Percentiles rank a stretch among this genome's conserved stretches.
phyloP scores from a whole-genome alignment of 2,113 vertebrate species.

The Zeus faber region DNA sequence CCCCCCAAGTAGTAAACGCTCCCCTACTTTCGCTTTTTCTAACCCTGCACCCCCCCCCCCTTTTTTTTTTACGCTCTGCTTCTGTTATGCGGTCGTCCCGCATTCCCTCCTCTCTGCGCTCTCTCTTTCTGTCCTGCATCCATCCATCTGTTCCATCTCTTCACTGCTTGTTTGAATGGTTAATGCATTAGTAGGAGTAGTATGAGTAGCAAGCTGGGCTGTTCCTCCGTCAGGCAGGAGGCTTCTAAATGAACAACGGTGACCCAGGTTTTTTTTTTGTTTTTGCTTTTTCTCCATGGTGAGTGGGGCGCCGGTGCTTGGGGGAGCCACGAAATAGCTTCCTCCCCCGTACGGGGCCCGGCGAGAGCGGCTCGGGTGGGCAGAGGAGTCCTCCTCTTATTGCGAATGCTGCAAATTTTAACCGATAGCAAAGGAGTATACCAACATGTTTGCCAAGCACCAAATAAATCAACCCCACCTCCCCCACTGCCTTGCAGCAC shows the following conservation, averaged over 20 bases:
- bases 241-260: not conserved
- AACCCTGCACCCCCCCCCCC: slow-evolving; percentile 26
- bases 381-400: no score
- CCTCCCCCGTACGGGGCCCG: not conserved
- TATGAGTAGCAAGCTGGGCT: slow-evolving; percentile 8
- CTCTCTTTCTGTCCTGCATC: not conserved
- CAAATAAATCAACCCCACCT: no score
- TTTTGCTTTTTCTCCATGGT: not conserved
- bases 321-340: not conserved
- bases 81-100: not conserved
- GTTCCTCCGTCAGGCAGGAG: not conserved
- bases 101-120: not conserved
- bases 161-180: slow-evolving; percentile 7
- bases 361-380: no score
- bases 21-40: slow-evolving; percentile 6
- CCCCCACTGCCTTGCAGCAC: no score
- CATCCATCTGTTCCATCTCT: not conserved
- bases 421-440: no score
- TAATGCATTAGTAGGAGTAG: slow-evolving; percentile 8
- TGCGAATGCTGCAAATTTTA: no score
- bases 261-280: not conserved
- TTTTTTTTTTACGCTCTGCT: not conserved
- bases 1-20: slow-evolving; percentile 55
- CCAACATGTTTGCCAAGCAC: no score
- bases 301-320: not conserved